These are phyloP conservation scores for Xerus rutilus DNA, from an alignment of 2,797 vertebrate species.

Conservation along the genomic window DNA sequence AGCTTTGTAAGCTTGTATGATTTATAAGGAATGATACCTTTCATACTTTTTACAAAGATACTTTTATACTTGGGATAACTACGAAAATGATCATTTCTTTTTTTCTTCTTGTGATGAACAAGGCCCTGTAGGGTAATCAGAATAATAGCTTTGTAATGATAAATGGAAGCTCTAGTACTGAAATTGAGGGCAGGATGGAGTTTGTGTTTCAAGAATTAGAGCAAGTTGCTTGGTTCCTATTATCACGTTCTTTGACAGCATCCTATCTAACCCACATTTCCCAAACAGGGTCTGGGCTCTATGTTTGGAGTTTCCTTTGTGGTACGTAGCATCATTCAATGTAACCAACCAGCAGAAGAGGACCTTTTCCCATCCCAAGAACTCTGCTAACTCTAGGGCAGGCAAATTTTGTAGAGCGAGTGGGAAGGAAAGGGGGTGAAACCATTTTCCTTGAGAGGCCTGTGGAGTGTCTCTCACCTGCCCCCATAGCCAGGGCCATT, in stretches of 20 bases:
- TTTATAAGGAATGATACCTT: not conserved
- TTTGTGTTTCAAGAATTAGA: not conserved
- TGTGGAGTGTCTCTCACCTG: not conserved
- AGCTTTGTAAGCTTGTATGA: not conserved
- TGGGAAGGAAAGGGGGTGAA: not conserved
- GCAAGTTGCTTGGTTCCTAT: not conserved
- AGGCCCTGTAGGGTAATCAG: not conserved
- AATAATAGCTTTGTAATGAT: not conserved
- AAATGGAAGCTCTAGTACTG: not conserved
- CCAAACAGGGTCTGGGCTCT: not conserved
- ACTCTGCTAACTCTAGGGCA: not conserved
- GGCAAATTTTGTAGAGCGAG: not conserved
- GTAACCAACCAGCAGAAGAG: not conserved
- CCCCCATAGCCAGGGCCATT: no score
- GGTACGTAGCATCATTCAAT: not conserved
- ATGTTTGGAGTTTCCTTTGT: conserved; percentile 9
- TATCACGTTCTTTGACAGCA: not conserved
- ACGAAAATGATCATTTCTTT: not conserved
- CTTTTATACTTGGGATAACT: not conserved
- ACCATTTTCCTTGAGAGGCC: not conserved
- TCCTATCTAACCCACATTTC: not conserved
- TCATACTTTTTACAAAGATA: not conserved
- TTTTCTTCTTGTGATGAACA: not conserved
- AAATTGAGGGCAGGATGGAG: not conserved
- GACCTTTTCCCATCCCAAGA: not conserved